Conservation (phyloP, 2,797 vertebrate species). For the Propithecus perrieri region DNA sequence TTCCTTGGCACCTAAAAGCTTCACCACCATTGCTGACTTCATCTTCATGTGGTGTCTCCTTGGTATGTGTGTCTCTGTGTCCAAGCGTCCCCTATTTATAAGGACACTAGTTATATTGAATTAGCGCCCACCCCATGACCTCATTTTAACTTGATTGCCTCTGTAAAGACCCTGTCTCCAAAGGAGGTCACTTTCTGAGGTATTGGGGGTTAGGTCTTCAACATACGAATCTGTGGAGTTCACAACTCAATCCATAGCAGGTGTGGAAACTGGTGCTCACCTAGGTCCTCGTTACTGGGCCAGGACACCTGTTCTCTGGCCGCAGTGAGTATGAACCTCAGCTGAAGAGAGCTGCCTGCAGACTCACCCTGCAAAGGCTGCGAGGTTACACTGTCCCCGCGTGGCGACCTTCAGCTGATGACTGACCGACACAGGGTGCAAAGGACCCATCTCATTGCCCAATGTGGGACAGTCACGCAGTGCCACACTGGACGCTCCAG, state of each 20-base stretch:
- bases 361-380: background rate
- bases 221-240: background rate
- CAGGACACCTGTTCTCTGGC: background rate
- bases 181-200: background rate
- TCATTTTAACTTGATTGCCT: background rate
- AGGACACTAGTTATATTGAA: background rate
- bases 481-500: fast-evolving
- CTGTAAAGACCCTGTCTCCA: background rate
- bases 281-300: background rate
- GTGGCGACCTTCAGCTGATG: background rate
- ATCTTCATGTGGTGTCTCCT: background rate
- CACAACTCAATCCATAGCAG: background rate
- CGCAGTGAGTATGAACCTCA: background rate
- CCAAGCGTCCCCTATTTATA: background rate
- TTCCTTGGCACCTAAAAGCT: background rate
- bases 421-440: background rate
- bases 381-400: background rate
- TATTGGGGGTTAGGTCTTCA: background rate
- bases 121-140: background rate
- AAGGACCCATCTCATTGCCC: background rate
- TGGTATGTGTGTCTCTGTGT: background rate
- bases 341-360: background rate
- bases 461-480: background rate
- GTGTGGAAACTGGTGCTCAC: background rate
- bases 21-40: background rate